Evolutionary conservation across 2,888 invertebrate species (phyloP).

Genomic region (Agonopterix alstromeriana): DNA sequence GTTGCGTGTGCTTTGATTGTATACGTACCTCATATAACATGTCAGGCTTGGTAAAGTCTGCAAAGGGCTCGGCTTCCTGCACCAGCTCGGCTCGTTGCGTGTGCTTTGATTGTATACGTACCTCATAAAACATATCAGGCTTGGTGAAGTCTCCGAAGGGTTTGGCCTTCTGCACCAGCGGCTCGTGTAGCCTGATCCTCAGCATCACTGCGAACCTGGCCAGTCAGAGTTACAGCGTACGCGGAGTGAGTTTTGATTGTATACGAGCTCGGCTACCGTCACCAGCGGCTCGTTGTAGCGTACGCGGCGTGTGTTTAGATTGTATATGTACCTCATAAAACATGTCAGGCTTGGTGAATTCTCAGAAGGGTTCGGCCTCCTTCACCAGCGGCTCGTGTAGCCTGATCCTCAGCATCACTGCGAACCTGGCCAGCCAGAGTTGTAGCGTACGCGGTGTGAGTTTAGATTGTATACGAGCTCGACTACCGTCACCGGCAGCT

Average conservation of each 20-base stretch:
- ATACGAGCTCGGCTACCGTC: no score
- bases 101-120: slow-evolving; percentile 28
- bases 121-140: slow-evolving; percentile 93
- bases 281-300: no score
- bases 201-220: slow-evolving; percentile 90
- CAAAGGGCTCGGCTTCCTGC: no score
- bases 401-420: slow-evolving; percentile 88
- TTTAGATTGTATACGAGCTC: no score
- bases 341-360: slow-evolving; percentile 93
- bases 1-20: no score
- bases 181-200: slow-evolving; percentile 85
- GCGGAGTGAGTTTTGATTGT: slow-evolving; percentile 90
- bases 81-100: no score
- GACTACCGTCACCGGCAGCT: no score
- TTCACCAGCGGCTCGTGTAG: slow-evolving; percentile 85
- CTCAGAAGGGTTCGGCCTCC: slow-evolving; percentile 92
- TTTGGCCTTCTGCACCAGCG: slow-evolving; percentile 88
- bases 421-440: slow-evolving; percentile 94
- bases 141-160: slow-evolving; percentile 92
- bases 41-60: no score
- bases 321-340: slow-evolving; percentile 81
- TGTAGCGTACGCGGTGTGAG: slow-evolving; percentile 91
- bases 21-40: no score
- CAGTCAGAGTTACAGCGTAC: slow-evolving; percentile 94
- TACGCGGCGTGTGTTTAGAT: no score